phyloP scores from a whole-genome alignment of 2,113 vertebrate genomes.

The Tretioscincus oriximinensis region DNA sequence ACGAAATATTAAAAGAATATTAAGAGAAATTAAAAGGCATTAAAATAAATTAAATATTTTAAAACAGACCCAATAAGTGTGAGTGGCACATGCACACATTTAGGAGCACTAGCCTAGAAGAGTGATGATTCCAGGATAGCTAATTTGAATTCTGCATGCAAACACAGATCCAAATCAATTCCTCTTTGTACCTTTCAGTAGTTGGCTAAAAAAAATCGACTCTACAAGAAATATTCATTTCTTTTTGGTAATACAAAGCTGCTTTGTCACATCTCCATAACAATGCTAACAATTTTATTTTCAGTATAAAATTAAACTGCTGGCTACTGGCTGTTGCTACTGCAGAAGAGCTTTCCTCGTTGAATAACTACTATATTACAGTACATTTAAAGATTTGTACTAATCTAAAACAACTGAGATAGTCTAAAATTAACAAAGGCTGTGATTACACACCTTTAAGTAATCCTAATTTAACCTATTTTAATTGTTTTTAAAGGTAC shows the following conservation, averaged over 20 bases:
- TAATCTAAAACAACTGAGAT: not conserved
- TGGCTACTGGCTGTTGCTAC: not conserved
- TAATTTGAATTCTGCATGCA: not conserved
- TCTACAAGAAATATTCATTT: not conserved
- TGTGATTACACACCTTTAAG: no score
- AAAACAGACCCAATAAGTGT: no score
- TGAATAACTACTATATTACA: not conserved
- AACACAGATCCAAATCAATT: not conserved
- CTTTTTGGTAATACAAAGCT: not conserved
- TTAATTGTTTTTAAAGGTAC: no score
- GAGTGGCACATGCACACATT: no score
- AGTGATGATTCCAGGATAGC: no score
- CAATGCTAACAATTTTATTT: not conserved
- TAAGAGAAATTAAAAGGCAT: no score
- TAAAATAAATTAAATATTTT: no score
- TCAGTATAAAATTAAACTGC: not conserved
- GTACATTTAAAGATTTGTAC: not conserved
- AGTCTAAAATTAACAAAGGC: slow-evolving; percentile 10
- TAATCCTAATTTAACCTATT: no score
- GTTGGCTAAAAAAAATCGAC: no score
- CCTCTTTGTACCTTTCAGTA: not conserved
- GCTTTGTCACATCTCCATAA: not conserved
- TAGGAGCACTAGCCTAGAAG: no score
- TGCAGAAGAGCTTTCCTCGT: not conserved
- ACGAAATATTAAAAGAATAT: no score